Evolutionary conservation across 2,888 invertebrate genomes (phyloP).

Genomic region (Boloria euphrosyne): DNA sequence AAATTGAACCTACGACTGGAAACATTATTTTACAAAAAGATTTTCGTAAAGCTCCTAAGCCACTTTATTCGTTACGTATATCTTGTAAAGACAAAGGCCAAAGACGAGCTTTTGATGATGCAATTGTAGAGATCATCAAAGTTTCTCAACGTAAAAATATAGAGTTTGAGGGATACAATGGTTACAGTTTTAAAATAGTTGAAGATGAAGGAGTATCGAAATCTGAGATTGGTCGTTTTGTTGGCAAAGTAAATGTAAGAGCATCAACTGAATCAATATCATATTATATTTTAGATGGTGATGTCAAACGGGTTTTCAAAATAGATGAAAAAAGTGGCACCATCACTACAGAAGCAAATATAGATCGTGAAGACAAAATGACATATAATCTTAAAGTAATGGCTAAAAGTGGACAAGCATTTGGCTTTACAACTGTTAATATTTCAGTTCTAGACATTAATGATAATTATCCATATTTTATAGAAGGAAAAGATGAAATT

Average conservation of each 20-base stretch:
- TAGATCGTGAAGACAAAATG: slow-evolving; percentile 92
- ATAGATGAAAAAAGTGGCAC: slow-evolving; percentile 91
- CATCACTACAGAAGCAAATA: slow-evolving; percentile 88
- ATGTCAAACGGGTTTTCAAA: slow-evolving; percentile 88
- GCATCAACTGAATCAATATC: slow-evolving; percentile 84
- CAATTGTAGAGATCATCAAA: slow-evolving; percentile 90
- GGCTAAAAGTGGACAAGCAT: slow-evolving; percentile 88
- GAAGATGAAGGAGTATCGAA: slow-evolving; percentile 89
- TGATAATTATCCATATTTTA: slow-evolving; percentile 94
- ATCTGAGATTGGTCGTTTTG: slow-evolving; percentile 85
- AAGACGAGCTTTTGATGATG: slow-evolving; percentile 86
- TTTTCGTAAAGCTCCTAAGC: slow-evolving; percentile 84
- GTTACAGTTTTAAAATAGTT: slow-evolving; percentile 90
- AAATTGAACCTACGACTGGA: slow-evolving; percentile 90
- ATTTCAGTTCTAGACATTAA: slow-evolving; percentile 93
- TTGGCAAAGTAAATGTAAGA: slow-evolving; percentile 88
- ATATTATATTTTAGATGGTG: slow-evolving; percentile 91
- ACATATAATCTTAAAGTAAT: slow-evolving; percentile 90
- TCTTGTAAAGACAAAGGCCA: slow-evolving; percentile 92
- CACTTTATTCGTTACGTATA: slow-evolving; percentile 87
- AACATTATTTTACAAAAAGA: slow-evolving; percentile 86
- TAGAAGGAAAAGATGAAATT: slow-evolving; percentile 90
- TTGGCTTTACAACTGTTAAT: slow-evolving; percentile 90
- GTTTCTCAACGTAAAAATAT: slow-evolving; percentile 87
- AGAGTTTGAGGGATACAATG: slow-evolving; percentile 88